Evolutionary conservation across 2,888 invertebrate genomes (phyloP), one percentile per base, ranked within the genome.

Genomic region (Synergus itoensis): DNA sequence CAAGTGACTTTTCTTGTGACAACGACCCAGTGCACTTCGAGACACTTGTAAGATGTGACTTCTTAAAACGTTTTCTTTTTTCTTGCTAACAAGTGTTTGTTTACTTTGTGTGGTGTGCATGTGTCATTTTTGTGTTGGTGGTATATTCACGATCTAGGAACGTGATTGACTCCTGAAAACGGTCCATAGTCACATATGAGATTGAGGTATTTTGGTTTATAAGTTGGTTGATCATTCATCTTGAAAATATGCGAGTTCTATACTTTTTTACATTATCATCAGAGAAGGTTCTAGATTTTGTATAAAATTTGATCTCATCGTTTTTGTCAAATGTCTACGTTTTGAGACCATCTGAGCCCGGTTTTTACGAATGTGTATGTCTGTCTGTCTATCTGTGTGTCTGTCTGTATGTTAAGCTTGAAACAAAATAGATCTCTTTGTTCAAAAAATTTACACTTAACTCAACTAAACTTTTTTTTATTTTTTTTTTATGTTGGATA

Each of bases 131-230:
- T 73, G 77, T 69, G 62, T 67, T 77, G 28, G 75, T 75, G 60
- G 28, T 28, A 82, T 77, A 79, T 80, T 80, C 82, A 82, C 79
- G 80, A 79, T 77, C 80, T 76, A n/a, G 63, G 43, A 63, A 65
- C 77, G 80, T 82, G 79, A 79, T 80, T 79, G 77, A 53, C 73
- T 69, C 2, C 48, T 53, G 57, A 77, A 73, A 80, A 76, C 79
- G 75, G 76, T 76, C 76, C 79, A 76, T 64, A 77, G 73, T 77
- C 81, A 65, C 76, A 81, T 77, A 81, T 77, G 81, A 77, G 21
- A 81, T 75, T 63, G 63, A 79, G 80, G 80, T 80, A 76, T 41
- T 73, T 48, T 48, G 0, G 16, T 16, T 16, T 16, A 7, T 48
- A 16, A 5, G 48, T 48, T 16, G 48, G 48, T 16, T 48, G 5